These are phyloP conservation scores for Alouatta palliata DNA, from an alignment of 2,113 vertebrate species.

Conservation along the genomic window DNA sequence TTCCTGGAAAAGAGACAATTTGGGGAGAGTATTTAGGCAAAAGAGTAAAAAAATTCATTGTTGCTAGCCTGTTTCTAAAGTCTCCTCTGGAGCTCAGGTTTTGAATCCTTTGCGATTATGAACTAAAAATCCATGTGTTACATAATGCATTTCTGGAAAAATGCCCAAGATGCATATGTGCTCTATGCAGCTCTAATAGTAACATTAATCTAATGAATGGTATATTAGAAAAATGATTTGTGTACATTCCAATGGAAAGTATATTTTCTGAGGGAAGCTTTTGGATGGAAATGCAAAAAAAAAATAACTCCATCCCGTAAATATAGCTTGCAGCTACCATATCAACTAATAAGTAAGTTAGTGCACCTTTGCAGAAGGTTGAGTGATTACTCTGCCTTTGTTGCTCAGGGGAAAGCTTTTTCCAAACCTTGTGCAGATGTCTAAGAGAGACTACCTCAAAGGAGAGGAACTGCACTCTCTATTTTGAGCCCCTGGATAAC, in stretches of 20 bases:
- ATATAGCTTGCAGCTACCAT: constrained; percentile 8
- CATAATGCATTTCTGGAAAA: constrained; percentile 29
- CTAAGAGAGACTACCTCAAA: constrained; percentile 18
- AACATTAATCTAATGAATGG: constrained; percentile 67
- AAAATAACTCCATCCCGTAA: constrained; percentile 37
- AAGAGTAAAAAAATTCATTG: constrained; percentile 43
- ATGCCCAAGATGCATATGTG: background rate
- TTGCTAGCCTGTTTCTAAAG: constrained; percentile 45
- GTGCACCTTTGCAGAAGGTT: background rate
- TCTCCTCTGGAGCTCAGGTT: background rate
- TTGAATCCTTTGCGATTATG: constrained; percentile 60
- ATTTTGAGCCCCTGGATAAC: background rate
- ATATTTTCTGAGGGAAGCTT: background rate
- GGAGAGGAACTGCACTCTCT: background rate
- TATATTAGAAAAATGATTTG: constrained; percentile 40
- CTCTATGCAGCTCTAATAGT: background rate
- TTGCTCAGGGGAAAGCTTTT: constrained; percentile 34
- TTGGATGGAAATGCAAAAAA: constrained; percentile 39
- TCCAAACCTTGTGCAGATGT: constrained; percentile 57
- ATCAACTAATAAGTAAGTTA: constrained; percentile 38
- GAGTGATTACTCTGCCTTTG: constrained; percentile 16
- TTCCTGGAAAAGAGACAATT: constrained; percentile 38
- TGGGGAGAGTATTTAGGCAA: background rate
- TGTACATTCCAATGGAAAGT: constrained; percentile 66
- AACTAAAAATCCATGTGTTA: constrained; percentile 53